Conservation (phyloP, 2,888 invertebrate genomes). For the Myathropa florea region DNA sequence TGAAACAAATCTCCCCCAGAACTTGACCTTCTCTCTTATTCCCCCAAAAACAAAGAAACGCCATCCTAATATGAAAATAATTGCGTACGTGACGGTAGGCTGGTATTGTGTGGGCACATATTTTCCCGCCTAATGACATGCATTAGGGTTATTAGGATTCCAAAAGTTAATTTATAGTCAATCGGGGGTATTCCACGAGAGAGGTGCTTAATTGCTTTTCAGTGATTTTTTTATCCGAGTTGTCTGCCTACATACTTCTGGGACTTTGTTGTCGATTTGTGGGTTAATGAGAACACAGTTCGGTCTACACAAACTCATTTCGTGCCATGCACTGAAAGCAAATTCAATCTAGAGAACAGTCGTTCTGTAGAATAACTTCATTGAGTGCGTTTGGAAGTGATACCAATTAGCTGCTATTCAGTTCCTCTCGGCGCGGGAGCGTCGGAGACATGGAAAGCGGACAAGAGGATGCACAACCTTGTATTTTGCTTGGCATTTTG, state of each 20-base stretch:
- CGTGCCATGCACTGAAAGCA: too few species aligned
- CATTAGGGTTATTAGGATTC: neutral
- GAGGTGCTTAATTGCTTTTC: neutral
- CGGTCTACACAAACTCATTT: too few species aligned
- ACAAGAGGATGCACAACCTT: too few species aligned
- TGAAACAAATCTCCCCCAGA: too few species aligned
- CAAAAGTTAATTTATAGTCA: neutral
- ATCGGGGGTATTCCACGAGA: neutral
- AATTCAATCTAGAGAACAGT: too few species aligned
- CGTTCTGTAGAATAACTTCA: too few species aligned
- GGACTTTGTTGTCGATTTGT: neutral
- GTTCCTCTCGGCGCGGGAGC: too few species aligned
- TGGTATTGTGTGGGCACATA: neutral
- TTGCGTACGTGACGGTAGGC: neutral
- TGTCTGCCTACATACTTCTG: neutral
- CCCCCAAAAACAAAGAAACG: neutral
- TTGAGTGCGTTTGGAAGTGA: too few species aligned
- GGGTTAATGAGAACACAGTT: neutral
- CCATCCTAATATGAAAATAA: conserved; percentile 6
- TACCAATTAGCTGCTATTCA: too few species aligned
- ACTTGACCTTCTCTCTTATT: neutral
- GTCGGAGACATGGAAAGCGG: too few species aligned
- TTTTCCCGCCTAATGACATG: neutral
- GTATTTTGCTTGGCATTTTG: too few species aligned
- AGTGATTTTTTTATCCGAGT: neutral